These are phyloP conservation scores for Oostethus manadensis DNA, from an alignment of 2,113 vertebrate species.

Conservation along the genomic window DNA sequence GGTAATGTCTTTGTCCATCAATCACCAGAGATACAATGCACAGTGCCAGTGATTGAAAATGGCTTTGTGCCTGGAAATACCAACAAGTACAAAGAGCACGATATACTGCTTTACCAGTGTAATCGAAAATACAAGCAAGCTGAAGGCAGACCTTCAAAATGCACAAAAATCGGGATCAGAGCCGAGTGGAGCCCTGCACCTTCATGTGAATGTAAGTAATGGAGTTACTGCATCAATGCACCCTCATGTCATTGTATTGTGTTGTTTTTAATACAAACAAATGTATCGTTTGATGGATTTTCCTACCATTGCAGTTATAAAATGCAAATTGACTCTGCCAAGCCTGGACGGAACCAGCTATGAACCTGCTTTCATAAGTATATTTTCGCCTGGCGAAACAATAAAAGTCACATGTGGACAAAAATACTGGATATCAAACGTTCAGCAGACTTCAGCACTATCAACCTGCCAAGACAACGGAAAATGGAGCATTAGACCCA, in stretches of 20 bases:
- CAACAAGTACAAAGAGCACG: slow-evolving; percentile 24
- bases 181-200: slow-evolving; percentile 54
- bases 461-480: neutral
- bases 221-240: neutral
- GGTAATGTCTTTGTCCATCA: neutral
- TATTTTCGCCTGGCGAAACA: slow-evolving; percentile 24
- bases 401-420: slow-evolving; percentile 25
- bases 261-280: neutral
- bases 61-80: rapidly evolving
- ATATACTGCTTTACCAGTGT: slow-evolving; percentile 31
- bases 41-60: neutral
- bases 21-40: slow-evolving; percentile 50
- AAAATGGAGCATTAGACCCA: slow-evolving; percentile 6
- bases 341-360: neutral
- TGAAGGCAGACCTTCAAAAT: slow-evolving; percentile 20
- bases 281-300: neutral
- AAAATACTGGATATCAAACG: rapidly evolving
- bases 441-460: rapidly evolving
- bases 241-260: neutral
- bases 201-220: slow-evolving; percentile 51
- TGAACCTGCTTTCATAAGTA: neutral
- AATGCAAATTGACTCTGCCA: slow-evolving; percentile 19
- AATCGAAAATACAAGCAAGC: rapidly evolving
- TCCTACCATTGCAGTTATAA: slow-evolving; percentile 20
- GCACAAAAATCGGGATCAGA: slow-evolving; percentile 14